Conservation (phyloP, 2,888 invertebrate genomes). For the Sacculina carcini region DNA sequence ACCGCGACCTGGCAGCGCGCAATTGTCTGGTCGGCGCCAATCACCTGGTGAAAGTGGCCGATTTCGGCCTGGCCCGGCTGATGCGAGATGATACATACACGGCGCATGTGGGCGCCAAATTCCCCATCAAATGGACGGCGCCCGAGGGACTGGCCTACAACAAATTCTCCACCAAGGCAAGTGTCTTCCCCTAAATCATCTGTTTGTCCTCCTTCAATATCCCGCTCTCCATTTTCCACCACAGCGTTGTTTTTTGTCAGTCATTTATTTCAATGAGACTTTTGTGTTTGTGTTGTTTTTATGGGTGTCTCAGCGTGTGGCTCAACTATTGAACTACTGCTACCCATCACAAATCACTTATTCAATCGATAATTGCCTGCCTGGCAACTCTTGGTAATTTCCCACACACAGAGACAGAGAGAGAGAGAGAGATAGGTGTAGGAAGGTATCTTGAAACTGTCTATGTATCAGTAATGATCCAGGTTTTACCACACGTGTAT, state of each 20-base stretch:
- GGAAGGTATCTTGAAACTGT: too few relatives aligned
- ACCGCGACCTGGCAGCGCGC: slow-evolving; percentile 91
- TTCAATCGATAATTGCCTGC: too few relatives aligned
- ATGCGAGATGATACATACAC: slow-evolving; percentile 99
- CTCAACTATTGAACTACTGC: too few relatives aligned
- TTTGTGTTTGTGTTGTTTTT: background rate
- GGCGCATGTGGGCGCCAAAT: slow-evolving; percentile 95
- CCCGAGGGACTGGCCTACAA: slow-evolving; percentile 89
- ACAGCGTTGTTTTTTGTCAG: background rate
- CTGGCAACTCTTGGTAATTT: too few relatives aligned
- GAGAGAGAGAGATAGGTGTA: too few relatives aligned
- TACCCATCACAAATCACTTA: too few relatives aligned
- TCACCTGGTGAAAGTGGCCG: slow-evolving; percentile 93
- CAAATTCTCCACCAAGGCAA: slow-evolving; percentile 62
- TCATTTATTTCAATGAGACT: background rate
- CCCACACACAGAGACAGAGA: too few relatives aligned
- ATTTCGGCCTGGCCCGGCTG: slow-evolving; percentile 87
- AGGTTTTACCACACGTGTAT: too few relatives aligned
- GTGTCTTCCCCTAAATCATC: background rate
- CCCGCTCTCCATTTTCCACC: too few relatives aligned
- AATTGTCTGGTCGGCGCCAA: slow-evolving; percentile 95
- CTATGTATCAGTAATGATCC: background rate
- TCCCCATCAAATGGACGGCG: slow-evolving; percentile 99
- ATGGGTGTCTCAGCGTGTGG: too few relatives aligned
- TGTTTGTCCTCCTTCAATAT: too few relatives aligned